These are phyloP conservation scores for Trypoxylus dichotomus DNA, from an alignment of 1,140 invertebrate species.

Conservation along the genomic window DNA sequence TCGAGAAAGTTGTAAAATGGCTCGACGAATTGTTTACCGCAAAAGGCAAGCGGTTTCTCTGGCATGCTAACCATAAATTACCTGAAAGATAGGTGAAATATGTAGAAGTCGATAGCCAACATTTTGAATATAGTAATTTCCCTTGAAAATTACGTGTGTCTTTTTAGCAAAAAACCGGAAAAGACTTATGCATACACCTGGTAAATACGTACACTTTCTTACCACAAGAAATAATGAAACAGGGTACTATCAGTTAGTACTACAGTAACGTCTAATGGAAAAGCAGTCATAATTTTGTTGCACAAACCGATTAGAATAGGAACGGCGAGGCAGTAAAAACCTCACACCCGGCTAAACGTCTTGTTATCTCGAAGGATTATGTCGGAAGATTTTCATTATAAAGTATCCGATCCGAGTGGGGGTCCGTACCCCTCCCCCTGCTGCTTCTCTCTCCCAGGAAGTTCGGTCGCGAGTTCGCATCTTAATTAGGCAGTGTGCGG, in stretches of 20 bases:
- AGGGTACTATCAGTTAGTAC: no score
- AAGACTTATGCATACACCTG: no score
- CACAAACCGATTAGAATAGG: neutral
- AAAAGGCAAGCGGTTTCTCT: no score
- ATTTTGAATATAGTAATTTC: no score
- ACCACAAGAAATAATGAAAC: neutral
- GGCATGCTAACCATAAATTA: no score
- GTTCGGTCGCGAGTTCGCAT: conserved; percentile 26
- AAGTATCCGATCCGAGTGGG: conserved; percentile 6
- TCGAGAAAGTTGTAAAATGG: no score
- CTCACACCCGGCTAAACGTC: conserved; percentile 17
- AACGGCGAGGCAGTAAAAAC: neutral
- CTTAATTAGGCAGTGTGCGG: conserved; percentile 26
- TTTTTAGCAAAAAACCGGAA: no score
- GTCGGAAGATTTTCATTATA: conserved; percentile 27
- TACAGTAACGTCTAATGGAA: neutral
- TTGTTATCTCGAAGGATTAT: conserved; percentile 28
- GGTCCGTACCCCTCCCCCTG: neutral
- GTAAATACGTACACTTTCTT: no score
- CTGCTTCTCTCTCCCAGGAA: neutral
- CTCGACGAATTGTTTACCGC: no score
- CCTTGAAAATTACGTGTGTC: no score
- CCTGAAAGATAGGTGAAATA: no score
- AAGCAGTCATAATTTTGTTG: neutral
- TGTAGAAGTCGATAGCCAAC: no score